Evolutionary conservation across 2,888 invertebrate species (phyloP), one percentile per base, ranked within the genome.

Genomic region (Pachliopta kotzebuea): DNA sequence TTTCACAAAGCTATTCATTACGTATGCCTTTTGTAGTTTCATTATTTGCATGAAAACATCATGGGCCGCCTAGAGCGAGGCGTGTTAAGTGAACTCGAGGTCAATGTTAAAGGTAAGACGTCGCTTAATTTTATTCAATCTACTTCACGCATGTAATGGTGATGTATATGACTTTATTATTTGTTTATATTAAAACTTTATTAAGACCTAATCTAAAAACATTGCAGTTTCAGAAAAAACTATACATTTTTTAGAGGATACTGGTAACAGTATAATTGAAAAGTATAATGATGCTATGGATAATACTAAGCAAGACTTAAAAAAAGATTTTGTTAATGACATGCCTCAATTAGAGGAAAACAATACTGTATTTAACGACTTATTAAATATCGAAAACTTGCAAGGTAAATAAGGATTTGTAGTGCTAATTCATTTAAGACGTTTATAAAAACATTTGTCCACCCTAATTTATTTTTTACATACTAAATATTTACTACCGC

Each of bases 261-360:
- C 66, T 29, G 67, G 69, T 60, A 67, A 61, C 60, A 58, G 64
- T 63, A 65, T 69, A 53, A 58, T 59, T 37, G 71, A 64, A 59
- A 66, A 71, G 45, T 67, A 63, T 20, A 68, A 72, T 24, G 71
- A 74, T 66, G 72, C 71, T 67, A 74, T 72, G 65, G 72, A 75
- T 65, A 72, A 71, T 63, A 76, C 74, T 67, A 73, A 78, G 72
- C 77, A 72, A 68, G 81, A 80, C 73, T 24, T 49, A 21, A 58
- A 54, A 49, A 49, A 29, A 42, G 42, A 88, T 86, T 86, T 72
- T 77, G 76, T 84, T 80, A 83, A 86, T 75, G 68, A 78, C 79
- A 68, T 78, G 79, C 71, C 81, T 81, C 78, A 81, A 76, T 76
- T 90, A 85, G 82, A 75, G 84, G 81, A 76, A 61, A 61, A 53